These are phyloP conservation scores for Caerostris extrusa DNA, from an alignment of 1,140 invertebrate species.

Conservation along the genomic window DNA sequence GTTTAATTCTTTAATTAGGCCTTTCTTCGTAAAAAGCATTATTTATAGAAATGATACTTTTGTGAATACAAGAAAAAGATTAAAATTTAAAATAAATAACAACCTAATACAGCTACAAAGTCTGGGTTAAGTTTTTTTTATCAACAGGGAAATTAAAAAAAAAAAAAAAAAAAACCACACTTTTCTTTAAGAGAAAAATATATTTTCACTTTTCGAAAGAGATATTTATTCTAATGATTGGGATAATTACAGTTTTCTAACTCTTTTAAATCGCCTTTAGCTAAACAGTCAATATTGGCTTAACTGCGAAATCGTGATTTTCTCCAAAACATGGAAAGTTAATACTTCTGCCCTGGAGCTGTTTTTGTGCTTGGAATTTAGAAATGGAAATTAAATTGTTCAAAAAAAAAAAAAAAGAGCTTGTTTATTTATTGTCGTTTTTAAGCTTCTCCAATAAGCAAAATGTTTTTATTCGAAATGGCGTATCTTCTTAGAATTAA, in stretches of 20 bases:
- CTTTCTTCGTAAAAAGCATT: too few relatives aligned
- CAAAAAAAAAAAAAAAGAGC: not conserved
- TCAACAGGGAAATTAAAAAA: not conserved
- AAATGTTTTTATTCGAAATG: not conserved
- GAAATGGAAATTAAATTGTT: not conserved
- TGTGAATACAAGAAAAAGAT: too few relatives aligned
- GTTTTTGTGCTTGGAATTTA: not conserved
- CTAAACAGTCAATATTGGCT: not conserved
- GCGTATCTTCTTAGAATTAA: not conserved
- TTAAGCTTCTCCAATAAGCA: not conserved
- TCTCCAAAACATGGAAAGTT: not conserved
- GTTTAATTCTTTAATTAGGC: too few relatives aligned
- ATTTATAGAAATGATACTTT: too few relatives aligned
- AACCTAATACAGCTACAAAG: not conserved
- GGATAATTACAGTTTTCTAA: not conserved
- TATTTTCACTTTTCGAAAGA: not conserved
- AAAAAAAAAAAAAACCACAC: not conserved
- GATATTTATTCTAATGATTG: conserved; percentile 11
- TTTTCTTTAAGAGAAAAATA: not conserved
- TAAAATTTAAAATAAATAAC: not conserved
- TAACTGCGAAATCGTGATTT: conserved; percentile 19
- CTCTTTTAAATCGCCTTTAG: not conserved
- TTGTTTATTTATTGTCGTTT: not conserved
- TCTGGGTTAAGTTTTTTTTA: not conserved
- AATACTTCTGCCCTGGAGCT: not conserved